These are phyloP conservation scores for Metallyticus violacea DNA, from an alignment of 2,888 invertebrate species.

Conservation along the genomic window DNA sequence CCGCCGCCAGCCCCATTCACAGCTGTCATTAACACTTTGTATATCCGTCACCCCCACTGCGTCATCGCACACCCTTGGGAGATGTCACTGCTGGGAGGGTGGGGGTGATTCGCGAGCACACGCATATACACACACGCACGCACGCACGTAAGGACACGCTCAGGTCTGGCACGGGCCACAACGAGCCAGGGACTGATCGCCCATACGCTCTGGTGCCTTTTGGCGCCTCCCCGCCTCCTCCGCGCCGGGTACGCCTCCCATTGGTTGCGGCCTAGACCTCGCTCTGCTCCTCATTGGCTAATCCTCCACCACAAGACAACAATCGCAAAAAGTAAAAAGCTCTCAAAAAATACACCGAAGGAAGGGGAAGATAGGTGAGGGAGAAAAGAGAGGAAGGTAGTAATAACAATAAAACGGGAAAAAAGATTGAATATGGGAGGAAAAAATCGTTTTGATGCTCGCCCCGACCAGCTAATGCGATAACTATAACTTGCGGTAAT, in stretches of 20 bases:
- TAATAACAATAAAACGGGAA: not conserved
- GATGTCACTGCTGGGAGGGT: not conserved
- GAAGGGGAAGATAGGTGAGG: not conserved
- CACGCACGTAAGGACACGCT: not conserved
- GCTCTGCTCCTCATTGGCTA: not conserved
- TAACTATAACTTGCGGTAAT: not conserved
- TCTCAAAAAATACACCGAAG: not conserved
- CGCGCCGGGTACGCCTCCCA: not conserved
- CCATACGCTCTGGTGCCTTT: not conserved
- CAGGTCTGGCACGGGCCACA: not conserved
- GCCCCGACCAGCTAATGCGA: not conserved
- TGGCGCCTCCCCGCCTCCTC: not conserved
- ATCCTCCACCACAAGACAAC: not conserved
- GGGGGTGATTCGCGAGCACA: not conserved
- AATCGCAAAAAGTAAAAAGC: not conserved
- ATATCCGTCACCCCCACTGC: not conserved
- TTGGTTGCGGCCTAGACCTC: not conserved
- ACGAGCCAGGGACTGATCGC: not conserved
- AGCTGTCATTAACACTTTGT: not conserved
- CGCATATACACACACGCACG: not conserved
- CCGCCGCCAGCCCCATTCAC: not conserved
- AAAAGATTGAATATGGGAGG: not conserved
- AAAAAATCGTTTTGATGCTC: not conserved
- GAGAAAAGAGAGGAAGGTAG: not conserved
- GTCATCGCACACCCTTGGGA: not conserved